These are phyloP conservation scores for Odontamblyopus lacepedii DNA, from an alignment of 2,797 vertebrate genomes.

Conservation along the genomic window DNA sequence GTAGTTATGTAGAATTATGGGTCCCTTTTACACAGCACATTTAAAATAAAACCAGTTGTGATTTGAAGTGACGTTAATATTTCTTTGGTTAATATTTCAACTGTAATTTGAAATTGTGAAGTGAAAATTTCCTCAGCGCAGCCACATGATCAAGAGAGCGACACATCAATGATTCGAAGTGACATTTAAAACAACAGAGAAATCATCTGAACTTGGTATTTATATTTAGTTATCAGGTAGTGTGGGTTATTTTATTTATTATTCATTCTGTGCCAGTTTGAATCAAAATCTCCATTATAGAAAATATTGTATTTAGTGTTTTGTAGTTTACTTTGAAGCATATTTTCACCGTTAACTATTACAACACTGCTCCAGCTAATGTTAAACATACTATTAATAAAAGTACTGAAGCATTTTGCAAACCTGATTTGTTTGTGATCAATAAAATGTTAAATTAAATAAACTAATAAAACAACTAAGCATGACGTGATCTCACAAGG, in stretches of 20 bases:
- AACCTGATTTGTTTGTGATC: constrained; percentile 17
- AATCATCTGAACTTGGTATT: neutral
- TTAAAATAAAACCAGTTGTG: neutral
- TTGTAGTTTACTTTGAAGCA: neutral
- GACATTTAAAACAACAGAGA: neutral
- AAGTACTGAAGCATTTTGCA: neutral
- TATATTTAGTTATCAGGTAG: neutral
- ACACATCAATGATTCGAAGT: neutral
- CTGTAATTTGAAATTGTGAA: neutral
- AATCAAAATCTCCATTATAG: neutral
- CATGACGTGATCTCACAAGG: neutral
- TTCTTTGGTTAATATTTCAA: constrained; percentile 6
- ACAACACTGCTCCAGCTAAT: neutral
- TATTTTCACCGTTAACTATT: neutral
- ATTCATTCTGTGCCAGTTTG: no score
- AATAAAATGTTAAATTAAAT: constrained; percentile 14
- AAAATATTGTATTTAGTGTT: neutral
- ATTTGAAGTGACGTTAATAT: neutral
- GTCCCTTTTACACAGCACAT: constrained; percentile 35
- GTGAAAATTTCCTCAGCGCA: neutral
- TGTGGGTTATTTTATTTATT: neutral
- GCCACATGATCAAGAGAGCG: neutral
- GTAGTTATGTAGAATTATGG: neutral
- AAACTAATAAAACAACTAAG: neutral
- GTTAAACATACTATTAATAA: neutral